Base-by-base conservation (phyloP, 2,888 invertebrate genomes). In the Fabriciana adippe region DNA sequence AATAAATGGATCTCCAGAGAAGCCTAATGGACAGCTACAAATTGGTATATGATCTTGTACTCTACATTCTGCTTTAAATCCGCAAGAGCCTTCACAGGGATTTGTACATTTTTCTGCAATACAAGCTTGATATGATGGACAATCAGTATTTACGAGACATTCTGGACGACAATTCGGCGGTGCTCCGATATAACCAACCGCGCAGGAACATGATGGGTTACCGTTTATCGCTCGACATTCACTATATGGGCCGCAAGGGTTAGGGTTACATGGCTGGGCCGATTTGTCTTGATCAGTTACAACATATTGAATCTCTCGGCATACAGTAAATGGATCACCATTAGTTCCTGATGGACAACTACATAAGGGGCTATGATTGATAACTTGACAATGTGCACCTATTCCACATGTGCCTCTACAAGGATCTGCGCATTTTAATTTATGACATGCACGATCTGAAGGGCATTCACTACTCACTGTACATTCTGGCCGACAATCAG, bases 101-200 rank as follows among this genome's bases (percentile, higher is more conserved):
- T 97, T 96, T 45, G 93, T 93, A 78, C 97, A 97, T 85, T 96
- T 97, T 84, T 96, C 96, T 79, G 96, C 96, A 73, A 96, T 94
- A 80, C 97, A 97, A 11, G 97, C 96, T 80, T 95, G 95, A 78
- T 95, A 95, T 74, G 95, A 95, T 45, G 95, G 94, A 85, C 97
- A 97, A 81, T 97, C 97, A 5, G 96, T 94, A 79, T 96, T 97
- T 0, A 96, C 95, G 8, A 96, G 94, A 84, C 97, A 97, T 86
- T 97, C 97, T 1, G 97, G 97, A 71, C 95, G 94, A 81, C 97
- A 97, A 78, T 95, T 95, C 6, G 97, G 97, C 55, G 97, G 97
- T 64, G 94, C 92, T n/a, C 97, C 97, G 62, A 95, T 92, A 79
- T 96, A 96, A 48, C 93, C 93, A 62, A 94, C 94, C 67, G 95